Evolutionary conservation across 2,888 invertebrate genomes (phyloP).

Genomic region (Petrolisthes cinctipes): DNA sequence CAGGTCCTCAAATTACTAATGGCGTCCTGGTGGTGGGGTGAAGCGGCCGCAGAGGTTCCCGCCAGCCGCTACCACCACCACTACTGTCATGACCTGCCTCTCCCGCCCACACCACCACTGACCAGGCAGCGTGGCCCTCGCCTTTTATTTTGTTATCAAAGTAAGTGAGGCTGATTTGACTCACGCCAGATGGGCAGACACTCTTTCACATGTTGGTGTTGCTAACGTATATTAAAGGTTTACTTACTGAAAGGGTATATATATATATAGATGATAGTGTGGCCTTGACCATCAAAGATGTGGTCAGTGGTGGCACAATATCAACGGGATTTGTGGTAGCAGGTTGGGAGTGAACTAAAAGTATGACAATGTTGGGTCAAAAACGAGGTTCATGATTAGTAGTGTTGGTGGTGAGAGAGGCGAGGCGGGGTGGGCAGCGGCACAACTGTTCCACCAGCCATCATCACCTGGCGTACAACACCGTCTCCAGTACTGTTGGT

Average conservation of each 20-base stretch:
- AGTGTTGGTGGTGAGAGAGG: constrained; percentile 34
- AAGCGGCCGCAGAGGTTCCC: constrained; percentile 49
- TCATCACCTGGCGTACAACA: constrained; percentile 39
- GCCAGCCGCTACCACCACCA: constrained; percentile 43
- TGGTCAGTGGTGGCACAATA: no score
- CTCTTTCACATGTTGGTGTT: background rate
- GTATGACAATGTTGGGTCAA: background rate
- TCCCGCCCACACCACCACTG: constrained; percentile 33
- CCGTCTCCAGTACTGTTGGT: constrained; percentile 41
- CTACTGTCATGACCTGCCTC: constrained; percentile 28
- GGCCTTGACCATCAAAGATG: background rate
- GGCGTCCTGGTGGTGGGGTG: constrained; percentile 60
- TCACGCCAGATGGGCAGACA: background rate
- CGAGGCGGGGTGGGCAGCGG: constrained; percentile 45
- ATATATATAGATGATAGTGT: background rate
- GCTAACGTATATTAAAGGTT: background rate
- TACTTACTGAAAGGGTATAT: background rate
- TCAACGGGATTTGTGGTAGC: background rate
- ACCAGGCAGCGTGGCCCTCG: background rate
- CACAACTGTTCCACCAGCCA: constrained; percentile 44
- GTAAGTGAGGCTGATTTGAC: no score
- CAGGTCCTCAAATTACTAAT: constrained; percentile 64
- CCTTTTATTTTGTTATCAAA: no score
- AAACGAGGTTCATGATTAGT: constrained; percentile 13
- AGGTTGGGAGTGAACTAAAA: background rate